Evolutionary conservation across 2,113 vertebrate genomes (phyloP).

Genomic region (Himantopus leucocephalus): DNA sequence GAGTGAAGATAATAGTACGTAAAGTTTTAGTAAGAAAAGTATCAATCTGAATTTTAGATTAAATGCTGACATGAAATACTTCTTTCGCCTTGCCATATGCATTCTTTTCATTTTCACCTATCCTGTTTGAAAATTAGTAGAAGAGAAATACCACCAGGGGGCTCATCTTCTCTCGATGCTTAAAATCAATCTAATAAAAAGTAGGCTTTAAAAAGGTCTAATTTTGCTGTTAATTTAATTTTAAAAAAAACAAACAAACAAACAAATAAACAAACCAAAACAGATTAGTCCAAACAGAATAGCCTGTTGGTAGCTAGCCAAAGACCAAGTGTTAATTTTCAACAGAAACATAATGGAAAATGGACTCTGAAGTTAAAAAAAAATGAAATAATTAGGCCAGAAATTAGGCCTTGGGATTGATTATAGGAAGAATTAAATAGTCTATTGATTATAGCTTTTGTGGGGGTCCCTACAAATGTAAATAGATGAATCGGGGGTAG

Average conservation of each 20-base stretch:
- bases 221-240: background rate
- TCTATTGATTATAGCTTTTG: background rate
- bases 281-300: background rate
- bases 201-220: background rate
- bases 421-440: background rate
- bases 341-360: background rate
- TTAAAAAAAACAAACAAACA: background rate
- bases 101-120: background rate
- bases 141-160: background rate
- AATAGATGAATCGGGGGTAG: background rate
- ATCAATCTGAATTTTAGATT: background rate
- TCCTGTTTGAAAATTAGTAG: background rate
- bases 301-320: background rate
- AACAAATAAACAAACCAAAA: background rate
- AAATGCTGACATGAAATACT: background rate
- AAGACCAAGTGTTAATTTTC: background rate
- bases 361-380: background rate
- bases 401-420: background rate
- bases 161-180: background rate
- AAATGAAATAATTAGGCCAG: background rate
- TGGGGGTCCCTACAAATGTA: background rate
- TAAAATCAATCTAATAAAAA: background rate
- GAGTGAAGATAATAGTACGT: background rate
- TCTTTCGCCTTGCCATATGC: background rate
- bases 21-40: background rate